Percentiles rank a stretch among this genome's conserved stretches.
phyloP scores from a whole-genome alignment of 2,888 invertebrate species.

The Dolichopus griseipennis region DNA sequence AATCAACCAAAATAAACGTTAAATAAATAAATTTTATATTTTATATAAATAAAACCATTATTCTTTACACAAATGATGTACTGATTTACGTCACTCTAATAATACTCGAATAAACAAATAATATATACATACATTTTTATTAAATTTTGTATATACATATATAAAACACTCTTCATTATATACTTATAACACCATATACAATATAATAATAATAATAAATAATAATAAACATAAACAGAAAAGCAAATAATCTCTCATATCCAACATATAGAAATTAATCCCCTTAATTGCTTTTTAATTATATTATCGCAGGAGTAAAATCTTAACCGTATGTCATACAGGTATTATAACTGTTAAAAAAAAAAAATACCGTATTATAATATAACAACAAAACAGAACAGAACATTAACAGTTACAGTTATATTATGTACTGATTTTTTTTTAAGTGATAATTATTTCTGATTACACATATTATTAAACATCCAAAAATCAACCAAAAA shows the following conservation, averaged over 20 bases:
- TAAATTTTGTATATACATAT: too few relatives aligned
- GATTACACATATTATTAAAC: background rate
- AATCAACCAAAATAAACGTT: too few relatives aligned
- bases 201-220: background rate
- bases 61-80: too few relatives aligned
- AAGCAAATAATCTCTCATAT: background rate
- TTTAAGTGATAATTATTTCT: background rate
- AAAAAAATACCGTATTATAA: background rate
- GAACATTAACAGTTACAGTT: background rate
- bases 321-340: background rate
- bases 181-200: background rate
- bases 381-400: background rate
- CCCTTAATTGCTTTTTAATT: conserved; percentile 12
- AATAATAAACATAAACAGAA: background rate
- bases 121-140: too few relatives aligned
- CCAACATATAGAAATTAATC: background rate
- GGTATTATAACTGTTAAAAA: background rate
- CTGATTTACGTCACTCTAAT: too few relatives aligned
- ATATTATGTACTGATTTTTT: too few relatives aligned
- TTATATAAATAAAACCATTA: too few relatives aligned
- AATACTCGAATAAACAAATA: too few relatives aligned
- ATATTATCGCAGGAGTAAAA: background rate
- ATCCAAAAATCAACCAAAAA: too few relatives aligned
- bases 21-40: too few relatives aligned
- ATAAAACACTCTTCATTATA: too few relatives aligned